Evolutionary conservation across 2,888 invertebrate species (phyloP).

Genomic region (Leistus spinibarbis): DNA sequence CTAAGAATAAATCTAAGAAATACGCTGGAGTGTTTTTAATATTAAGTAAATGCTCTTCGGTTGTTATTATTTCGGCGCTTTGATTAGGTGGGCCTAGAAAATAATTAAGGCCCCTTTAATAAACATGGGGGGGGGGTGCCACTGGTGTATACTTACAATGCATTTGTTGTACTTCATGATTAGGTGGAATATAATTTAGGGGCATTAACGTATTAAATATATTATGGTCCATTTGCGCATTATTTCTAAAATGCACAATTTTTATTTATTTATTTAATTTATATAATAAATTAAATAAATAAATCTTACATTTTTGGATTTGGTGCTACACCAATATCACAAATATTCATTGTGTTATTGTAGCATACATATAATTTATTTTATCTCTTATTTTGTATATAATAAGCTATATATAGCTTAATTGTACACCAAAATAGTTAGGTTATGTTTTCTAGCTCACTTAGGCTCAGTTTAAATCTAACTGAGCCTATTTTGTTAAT

Average conservation of each 20-base stretch:
- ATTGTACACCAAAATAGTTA: too few species aligned
- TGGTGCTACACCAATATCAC: background rate
- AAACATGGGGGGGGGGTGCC: too few species aligned
- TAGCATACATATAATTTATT: background rate
- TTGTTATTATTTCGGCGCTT: constrained; percentile 25
- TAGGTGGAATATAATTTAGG: background rate
- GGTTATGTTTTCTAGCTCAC: too few species aligned
- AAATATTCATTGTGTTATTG: background rate
- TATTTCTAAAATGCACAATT: background rate
- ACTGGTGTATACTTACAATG: background rate
- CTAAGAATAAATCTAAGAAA: constrained; percentile 30
- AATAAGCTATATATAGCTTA: too few species aligned
- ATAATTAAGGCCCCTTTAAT: too few species aligned
- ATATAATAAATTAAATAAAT: background rate
- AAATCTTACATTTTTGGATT: background rate
- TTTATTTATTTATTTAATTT: background rate
- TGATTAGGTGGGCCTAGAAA: too few species aligned
- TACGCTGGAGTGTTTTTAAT: constrained; percentile 37
- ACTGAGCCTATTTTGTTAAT: too few species aligned
- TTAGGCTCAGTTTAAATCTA: too few species aligned
- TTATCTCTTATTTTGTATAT: too few species aligned
- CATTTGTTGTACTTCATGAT: background rate
- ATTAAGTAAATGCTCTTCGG: constrained; percentile 26
- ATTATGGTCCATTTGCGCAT: background rate
- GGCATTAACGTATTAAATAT: background rate